phyloP scores from a whole-genome alignment of 37 sponge, comb jelly and placozoan genomes.

The Aplysina aerophoba region DNA sequence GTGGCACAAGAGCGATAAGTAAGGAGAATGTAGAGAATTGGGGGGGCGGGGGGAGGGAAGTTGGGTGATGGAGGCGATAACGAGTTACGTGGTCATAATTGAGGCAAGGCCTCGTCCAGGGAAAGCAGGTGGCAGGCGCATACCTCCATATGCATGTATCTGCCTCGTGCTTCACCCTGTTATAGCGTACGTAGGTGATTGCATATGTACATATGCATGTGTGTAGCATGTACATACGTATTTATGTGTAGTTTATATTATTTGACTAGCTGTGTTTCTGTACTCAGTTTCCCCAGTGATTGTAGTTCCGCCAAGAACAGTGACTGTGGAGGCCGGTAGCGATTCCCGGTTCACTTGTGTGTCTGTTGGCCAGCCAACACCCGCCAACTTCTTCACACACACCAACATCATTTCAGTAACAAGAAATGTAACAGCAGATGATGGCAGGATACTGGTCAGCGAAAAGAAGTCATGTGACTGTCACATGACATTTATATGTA shows the following conservation, averaged over 20 bases:
- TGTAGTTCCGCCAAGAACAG: slow-evolving; percentile 29
- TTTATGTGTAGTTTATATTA: too few relatives aligned
- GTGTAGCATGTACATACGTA: too few relatives aligned
- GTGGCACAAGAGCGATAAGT: too few relatives aligned
- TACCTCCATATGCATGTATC: too few relatives aligned
- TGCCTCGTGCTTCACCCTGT: too few relatives aligned
- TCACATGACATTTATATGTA: neutral
- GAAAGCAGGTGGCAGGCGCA: too few relatives aligned
- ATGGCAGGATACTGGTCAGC: slow-evolving; percentile 1
- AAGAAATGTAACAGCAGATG: neutral
- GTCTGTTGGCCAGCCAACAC: slow-evolving; percentile 59
- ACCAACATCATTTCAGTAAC: neutral
- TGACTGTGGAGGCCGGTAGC: slow-evolving; percentile 4
- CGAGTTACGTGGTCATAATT: too few relatives aligned
- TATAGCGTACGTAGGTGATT: too few relatives aligned
- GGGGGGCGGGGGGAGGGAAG: neutral
- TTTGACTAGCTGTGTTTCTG: neutral
- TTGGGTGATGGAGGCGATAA: neutral
- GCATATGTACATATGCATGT: too few relatives aligned
- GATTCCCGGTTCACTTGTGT: slow-evolving; percentile 45
- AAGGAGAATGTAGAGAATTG: neutral
- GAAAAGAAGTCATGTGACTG: neutral
- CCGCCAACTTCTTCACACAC: slow-evolving; percentile 3
- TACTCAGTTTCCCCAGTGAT: slow-evolving; percentile 63
- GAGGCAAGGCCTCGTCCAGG: too few relatives aligned